Percentiles rank a stretch among this genome's conserved stretches.
Evolutionary conservation across 2,113 vertebrate species (phyloP).

Genomic region (Petroica traversi): DNA sequence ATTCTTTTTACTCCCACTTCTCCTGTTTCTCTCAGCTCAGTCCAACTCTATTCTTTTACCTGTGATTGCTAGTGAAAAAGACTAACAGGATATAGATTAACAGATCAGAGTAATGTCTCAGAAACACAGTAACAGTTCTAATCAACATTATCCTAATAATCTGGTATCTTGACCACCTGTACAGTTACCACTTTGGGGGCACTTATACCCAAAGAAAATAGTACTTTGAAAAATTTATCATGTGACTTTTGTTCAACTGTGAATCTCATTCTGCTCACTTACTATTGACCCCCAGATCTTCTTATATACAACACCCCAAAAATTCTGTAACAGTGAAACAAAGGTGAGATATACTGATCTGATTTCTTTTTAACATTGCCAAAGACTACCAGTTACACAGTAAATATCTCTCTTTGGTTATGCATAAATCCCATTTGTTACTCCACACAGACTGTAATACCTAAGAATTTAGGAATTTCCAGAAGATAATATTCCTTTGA

Average conservation of each 20-base stretch:
- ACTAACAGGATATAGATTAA: neutral
- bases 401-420: neutral
- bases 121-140: neutral
- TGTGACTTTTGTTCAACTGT: neutral
- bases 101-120: neutral
- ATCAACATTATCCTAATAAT: neutral
- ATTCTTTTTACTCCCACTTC: neutral
- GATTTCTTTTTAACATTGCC: neutral
- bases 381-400: neutral
- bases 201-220: neutral
- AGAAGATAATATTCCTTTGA: neutral
- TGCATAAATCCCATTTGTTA: neutral
- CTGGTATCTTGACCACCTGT: neutral
- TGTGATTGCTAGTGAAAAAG: neutral
- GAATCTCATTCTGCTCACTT: neutral
- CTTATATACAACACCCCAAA: neutral
- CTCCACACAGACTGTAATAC: neutral
- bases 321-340: neutral
- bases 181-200: neutral
- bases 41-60: neutral
- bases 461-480: neutral
- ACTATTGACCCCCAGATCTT: neutral
- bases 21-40: neutral
- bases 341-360: neutral
- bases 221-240: neutral